Conservation (phyloP, 2,113 vertebrate species). For the Cariama cristata region DNA sequence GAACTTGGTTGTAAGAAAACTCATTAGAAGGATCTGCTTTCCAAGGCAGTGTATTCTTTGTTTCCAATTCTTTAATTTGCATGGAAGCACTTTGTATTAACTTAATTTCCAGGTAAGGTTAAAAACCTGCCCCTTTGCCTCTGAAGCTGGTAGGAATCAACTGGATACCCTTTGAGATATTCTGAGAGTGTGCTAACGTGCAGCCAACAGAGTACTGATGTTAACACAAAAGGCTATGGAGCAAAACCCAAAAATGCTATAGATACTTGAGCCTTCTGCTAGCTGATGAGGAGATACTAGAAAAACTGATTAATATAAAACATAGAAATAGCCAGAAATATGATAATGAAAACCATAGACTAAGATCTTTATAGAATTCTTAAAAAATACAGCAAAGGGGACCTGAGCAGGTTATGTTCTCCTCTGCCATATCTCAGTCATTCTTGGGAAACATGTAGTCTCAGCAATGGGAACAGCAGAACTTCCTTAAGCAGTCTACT, state of each 20-base stretch:
- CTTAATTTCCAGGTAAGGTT: neutral
- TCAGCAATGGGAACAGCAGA: neutral
- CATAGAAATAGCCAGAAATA: neutral
- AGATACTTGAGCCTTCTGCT: neutral
- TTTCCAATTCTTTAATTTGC: neutral
- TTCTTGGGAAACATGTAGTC: neutral
- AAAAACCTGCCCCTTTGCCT: neutral
- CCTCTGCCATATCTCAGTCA: neutral
- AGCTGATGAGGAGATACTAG: neutral
- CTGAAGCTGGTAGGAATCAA: neutral
- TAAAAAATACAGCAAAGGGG: neutral
- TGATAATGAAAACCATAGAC: neutral
- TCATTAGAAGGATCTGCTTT: neutral
- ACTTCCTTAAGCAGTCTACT: neutral
- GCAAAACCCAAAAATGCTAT: neutral
- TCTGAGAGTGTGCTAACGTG: rapidly evolving
- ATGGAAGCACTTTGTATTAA: neutral
- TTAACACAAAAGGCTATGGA: neutral
- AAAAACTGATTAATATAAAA: neutral
- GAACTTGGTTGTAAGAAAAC: neutral
- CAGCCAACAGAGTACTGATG: neutral
- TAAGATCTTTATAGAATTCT: neutral
- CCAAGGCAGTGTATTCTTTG: neutral
- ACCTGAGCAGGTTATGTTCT: neutral
- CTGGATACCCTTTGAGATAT: neutral